phyloP scores from a whole-genome alignment of 2,888 invertebrate species.

The Agrochola lychnidis region DNA sequence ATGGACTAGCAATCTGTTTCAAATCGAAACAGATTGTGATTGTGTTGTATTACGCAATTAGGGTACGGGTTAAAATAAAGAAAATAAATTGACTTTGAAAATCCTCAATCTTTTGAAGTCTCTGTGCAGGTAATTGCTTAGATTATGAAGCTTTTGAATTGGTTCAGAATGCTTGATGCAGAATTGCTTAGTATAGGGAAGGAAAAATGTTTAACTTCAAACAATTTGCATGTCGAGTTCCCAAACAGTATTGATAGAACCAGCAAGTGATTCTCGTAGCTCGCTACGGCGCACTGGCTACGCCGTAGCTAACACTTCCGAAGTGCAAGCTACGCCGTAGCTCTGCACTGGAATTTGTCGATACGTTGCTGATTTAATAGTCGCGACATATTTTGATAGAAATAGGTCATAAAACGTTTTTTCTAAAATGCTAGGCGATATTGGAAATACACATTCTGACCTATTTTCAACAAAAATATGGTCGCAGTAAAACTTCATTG shows the following conservation, averaged over 20 bases:
- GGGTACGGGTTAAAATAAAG: neutral
- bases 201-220: neutral
- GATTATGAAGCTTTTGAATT: no score
- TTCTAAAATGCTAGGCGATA: neutral
- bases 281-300: slow-evolving; percentile 8
- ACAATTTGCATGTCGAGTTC: neutral
- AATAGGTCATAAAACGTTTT: neutral
- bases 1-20: no score
- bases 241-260: neutral
- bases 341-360: neutral
- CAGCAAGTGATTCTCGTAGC: neutral
- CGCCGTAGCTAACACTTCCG: slow-evolving; percentile 9
- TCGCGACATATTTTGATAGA: neutral
- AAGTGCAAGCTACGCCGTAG: slow-evolving; percentile 16
- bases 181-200: no score
- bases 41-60: no score
- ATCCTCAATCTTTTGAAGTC: neutral
- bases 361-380: neutral
- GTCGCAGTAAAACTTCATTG: neutral
- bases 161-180: no score
- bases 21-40: no score
- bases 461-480: neutral
- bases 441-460: neutral
- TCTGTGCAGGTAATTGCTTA: neutral
- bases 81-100: neutral